Conservation (phyloP, 2,888 invertebrate species). For the Synergus umbraculus region DNA sequence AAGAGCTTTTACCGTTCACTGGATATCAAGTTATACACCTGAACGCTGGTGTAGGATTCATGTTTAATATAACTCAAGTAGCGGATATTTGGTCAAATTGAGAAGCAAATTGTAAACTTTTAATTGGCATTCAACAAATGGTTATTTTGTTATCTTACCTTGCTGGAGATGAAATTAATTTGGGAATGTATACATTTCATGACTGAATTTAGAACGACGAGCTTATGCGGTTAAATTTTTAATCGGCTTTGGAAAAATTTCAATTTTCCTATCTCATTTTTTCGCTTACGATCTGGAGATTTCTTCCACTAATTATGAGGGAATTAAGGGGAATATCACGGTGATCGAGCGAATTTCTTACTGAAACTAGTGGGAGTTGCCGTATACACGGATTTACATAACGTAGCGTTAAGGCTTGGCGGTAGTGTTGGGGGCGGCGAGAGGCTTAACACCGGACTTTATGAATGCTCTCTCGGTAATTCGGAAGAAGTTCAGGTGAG, state of each 20-base stretch:
- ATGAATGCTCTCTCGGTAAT: conserved; percentile 61
- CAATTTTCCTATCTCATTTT: conserved; percentile 34
- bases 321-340: conserved; percentile 5
- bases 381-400: conserved; percentile 40
- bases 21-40: not conserved
- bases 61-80: not conserved
- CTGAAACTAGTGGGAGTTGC: conserved; percentile 14
- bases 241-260: conserved; percentile 8
- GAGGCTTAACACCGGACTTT: conserved; percentile 67
- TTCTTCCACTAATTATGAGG: conserved; percentile 14
- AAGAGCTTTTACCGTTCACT: not conserved
- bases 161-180: not conserved
- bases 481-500: conserved; percentile 65
- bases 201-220: not conserved
- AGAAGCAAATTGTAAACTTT: not conserved
- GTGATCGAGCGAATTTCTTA: conserved; percentile 14
- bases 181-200: not conserved
- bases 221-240: not conserved
- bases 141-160: not conserved
- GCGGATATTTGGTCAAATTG: not conserved
- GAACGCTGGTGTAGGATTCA: not conserved
- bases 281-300: conserved; percentile 20
- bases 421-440: conserved; percentile 27
- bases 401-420: conserved; percentile 18
- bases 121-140: not conserved